Conservation (phyloP, 2,113 vertebrate genomes). For the Pedetes capensis region DNA sequence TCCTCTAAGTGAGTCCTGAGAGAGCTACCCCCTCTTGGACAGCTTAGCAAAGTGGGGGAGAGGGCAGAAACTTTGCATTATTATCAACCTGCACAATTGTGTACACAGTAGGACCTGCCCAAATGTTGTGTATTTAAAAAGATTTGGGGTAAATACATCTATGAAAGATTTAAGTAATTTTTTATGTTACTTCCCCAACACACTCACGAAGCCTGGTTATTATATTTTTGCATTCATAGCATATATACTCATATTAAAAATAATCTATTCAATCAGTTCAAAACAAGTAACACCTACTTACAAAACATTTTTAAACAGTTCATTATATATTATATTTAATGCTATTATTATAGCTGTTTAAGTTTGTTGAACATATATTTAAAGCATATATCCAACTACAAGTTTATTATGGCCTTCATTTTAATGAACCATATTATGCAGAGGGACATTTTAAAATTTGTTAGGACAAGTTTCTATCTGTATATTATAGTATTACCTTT, state of each 20-base stretch:
- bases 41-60: fast-evolving
- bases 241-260: background rate
- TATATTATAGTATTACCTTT: background rate
- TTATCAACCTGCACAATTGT: too few relatives aligned
- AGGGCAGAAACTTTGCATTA: background rate
- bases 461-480: background rate
- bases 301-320: background rate
- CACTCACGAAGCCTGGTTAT: background rate
- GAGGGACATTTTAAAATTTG: background rate
- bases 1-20: background rate
- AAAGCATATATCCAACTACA: background rate
- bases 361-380: background rate
- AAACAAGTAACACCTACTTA: background rate
- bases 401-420: background rate
- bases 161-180: background rate
- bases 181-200: background rate
- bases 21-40: fast-evolving
- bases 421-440: background rate
- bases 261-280: background rate
- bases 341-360: background rate
- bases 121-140: background rate
- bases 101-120: fast-evolving
- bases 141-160: background rate
- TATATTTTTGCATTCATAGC: background rate
- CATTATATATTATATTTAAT: background rate